A percentile compares a stretch with the other conserved stretches of the same genome.
phyloP scores from a whole-genome alignment of 2,888 invertebrate species.

The Platycheirus rosarum region DNA sequence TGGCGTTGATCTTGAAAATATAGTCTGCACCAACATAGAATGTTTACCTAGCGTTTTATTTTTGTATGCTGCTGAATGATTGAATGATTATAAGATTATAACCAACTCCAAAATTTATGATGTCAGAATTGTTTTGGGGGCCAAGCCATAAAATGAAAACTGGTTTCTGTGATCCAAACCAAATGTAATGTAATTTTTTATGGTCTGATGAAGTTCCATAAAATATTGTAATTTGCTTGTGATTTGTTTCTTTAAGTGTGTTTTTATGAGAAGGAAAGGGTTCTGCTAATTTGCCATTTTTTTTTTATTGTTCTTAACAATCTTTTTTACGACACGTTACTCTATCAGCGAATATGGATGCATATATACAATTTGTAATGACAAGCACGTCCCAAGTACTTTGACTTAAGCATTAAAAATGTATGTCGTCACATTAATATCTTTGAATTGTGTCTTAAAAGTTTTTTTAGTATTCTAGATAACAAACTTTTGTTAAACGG shows the following conservation, averaged over 20 bases:
- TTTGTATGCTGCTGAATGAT: neutral
- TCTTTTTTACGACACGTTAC: constrained; percentile 9
- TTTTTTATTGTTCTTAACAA: constrained; percentile 1
- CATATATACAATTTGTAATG: neutral
- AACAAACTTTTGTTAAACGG: neutral
- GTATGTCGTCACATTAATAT: neutral
- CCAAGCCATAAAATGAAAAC: neutral
- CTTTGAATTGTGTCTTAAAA: neutral
- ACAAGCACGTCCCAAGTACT: constrained; percentile 20
- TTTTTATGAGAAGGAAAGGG: neutral
- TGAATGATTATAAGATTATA: constrained; percentile 12
- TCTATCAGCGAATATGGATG: neutral
- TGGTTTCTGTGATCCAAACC: neutral
- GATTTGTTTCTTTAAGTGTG: constrained; percentile 8
- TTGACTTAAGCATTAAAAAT: constrained; percentile 9
- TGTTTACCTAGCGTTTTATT: constrained; percentile 22
- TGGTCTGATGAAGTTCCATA: neutral
- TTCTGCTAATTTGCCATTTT: neutral
- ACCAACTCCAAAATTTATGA: too few species aligned
- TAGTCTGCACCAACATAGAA: constrained; percentile 43
- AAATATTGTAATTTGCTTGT: neutral
- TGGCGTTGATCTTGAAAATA: constrained; percentile 62
- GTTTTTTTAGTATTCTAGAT: neutral
- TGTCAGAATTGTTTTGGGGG: constrained; percentile 23
- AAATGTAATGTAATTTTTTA: neutral